Evolutionary conservation across 2,113 vertebrate genomes (phyloP), one percentile per base, ranked within the genome.

Genomic region (Calcarius ornatus): DNA sequence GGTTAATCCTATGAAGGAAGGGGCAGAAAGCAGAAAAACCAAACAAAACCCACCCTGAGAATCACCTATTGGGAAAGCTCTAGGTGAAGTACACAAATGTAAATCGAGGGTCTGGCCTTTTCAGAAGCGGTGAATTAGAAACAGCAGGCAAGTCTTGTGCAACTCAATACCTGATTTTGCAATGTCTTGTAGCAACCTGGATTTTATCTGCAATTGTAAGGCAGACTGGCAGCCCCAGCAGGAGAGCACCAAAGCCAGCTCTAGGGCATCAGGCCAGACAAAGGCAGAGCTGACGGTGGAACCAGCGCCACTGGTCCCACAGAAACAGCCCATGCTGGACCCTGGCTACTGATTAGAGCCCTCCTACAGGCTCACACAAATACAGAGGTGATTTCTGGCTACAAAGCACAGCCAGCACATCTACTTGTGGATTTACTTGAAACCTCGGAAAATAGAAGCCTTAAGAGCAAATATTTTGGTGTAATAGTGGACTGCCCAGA

Each of bases 131-230:
- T 40, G 64, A 83, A 94, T 84, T 43, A 47, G 35, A 66, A 92
- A 75, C 72, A 94, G 88, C 68, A 84, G 90, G 91, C 43, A 43
- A 83, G 51, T 19, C 64, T 90, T 81, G 65, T 28, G 80, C 86
- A 93, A 90, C 84, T 90, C 56, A 75, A 53, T n/a, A 78, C 72
- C 91, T 94, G 82, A 66, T 92, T 88, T 90, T 83, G 86, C 72
- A 95, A 82, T 1, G 50, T 61, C 88, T 83, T 77, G 71, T 69
- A 83, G 71, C 76, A 93, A 84, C 76, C 86, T 75, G 79, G 61
- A 33, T 86, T 95, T 71, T 70, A 86, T 84, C 83, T 68, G 56
- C 54, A 81, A 79, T 68, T 82, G 77, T 81, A 76, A 75, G 79
- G 92, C 90, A 77, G 78, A 15, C 37, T 51, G 23, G 53, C 54